Base-by-base conservation (phyloP, 2,797 vertebrate genomes). In the Scolopax bukidnonensis region DNA sequence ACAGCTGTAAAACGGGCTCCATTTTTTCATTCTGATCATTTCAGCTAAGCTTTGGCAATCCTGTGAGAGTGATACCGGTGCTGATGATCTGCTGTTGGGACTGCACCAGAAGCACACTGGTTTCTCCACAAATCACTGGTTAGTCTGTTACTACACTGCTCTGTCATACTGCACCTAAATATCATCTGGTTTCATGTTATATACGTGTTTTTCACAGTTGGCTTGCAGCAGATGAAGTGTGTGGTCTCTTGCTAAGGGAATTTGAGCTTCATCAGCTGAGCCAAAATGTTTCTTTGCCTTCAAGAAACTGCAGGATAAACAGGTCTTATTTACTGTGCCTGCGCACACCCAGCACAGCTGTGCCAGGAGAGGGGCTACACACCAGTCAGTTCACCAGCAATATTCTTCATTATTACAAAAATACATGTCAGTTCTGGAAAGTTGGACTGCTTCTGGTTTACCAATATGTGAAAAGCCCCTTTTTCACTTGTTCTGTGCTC, bases 11-110 rank as follows among this genome's bases (percentile, higher is more conserved):
- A 87, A 64, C 0, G 3, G 45, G 50, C 41, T 85, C 25, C 33
- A 8, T 87, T 94, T 87, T 90, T 64, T 87, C 94, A 51, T 74
- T 81, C 76, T 41, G 38, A 85, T 74, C 75, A 61, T 86, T 94
- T 89, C 73, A 84, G 71, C 82, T 68, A 64, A 92, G 69, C 23
- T 80, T 69, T 96, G 93, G 95, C 88, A 96, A 57, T 48, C 30
- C 65, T 81, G 21, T 2, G 32, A 86, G 73, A 64, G 16, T 1
- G 32, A 92, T 45, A 47, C 23, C 33, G 86, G 83, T 1, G 21
- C 87, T 69, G 91, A 83, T 1, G 2, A 67, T 68, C 54, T 54
- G 90, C 69, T 79, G 83, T 56, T 84, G 53, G 85, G 90, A 18
- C 47, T 14, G 54, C 30, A 88, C 50, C 82, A 93, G 80, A 25